Percentiles rank a stretch among this genome's conserved stretches.
phyloP scores from a whole-genome alignment of 2,888 invertebrate species.

The Ormyrus nitidulus region DNA sequence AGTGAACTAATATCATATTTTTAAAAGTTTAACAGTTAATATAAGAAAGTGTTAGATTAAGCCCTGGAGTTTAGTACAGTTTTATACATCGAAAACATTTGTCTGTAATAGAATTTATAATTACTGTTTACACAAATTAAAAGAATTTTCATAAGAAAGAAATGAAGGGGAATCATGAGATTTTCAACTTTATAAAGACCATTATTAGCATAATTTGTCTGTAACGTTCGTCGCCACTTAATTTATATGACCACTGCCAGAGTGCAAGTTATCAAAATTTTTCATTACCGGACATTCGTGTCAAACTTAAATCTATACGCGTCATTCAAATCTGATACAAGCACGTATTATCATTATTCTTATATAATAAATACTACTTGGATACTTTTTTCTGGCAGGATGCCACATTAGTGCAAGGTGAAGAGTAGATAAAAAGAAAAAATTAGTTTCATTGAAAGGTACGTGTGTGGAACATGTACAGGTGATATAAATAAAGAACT shows the following conservation, averaged over 20 bases:
- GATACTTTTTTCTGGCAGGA: conserved; percentile 35
- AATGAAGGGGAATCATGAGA: conserved; percentile 8
- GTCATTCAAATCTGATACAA: neutral
- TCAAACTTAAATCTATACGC: conserved; percentile 18
- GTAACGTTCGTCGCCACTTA: conserved; percentile 60
- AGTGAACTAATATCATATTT: conserved; percentile 23
- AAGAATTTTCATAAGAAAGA: conserved; percentile 28
- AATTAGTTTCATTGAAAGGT: conserved; percentile 38
- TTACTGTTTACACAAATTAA: conserved; percentile 27
- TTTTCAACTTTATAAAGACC: conserved; percentile 58
- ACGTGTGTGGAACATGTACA: conserved; percentile 23
- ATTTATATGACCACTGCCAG: conserved; percentile 66
- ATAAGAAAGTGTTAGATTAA: conserved; percentile 33
- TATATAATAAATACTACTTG: conserved; percentile 26
- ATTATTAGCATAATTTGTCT: conserved; percentile 65
- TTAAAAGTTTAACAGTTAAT: conserved; percentile 32
- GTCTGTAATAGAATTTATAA: conserved; percentile 26
- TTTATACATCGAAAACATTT: conserved; percentile 47
- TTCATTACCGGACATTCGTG: conserved; percentile 31
- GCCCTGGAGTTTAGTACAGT: conserved; percentile 30
- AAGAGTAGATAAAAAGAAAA: conserved; percentile 40
- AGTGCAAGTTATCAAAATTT: conserved; percentile 59
- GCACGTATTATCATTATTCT: conserved; percentile 10
- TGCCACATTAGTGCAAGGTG: conserved; percentile 26
- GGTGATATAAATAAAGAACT: conserved; percentile 44